phyloP scores from a whole-genome alignment of 2,888 invertebrate species.

The Apodemia duryi region DNA sequence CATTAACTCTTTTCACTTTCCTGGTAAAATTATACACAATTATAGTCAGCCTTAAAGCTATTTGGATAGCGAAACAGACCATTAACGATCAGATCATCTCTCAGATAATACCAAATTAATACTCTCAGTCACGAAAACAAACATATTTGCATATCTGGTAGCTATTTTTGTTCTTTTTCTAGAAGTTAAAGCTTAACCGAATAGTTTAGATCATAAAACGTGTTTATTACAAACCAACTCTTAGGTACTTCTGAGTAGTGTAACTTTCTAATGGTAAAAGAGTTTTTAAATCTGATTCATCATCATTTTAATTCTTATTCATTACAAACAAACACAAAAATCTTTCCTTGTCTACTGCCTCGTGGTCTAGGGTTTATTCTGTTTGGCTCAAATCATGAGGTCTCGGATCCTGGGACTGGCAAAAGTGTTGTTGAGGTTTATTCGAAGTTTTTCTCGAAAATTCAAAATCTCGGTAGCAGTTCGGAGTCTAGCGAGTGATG shows the following conservation, averaged over 20 bases:
- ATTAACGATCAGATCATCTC: slow-evolving; percentile 58
- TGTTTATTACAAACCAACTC: background rate
- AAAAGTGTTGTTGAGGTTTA: too few relatives aligned
- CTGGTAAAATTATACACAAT: slow-evolving; percentile 22
- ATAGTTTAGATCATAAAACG: background rate
- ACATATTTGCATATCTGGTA: slow-evolving; percentile 68
- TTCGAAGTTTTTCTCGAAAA: too few relatives aligned
- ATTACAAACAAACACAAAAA: too few relatives aligned
- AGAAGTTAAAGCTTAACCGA: slow-evolving; percentile 36
- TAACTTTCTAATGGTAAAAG: too few relatives aligned
- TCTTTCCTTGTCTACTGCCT: too few relatives aligned
- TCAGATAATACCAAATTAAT: slow-evolving; percentile 64
- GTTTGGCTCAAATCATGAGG: too few relatives aligned
- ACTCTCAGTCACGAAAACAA: slow-evolving; percentile 63
- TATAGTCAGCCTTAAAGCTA: slow-evolving; percentile 46
- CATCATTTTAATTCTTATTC: too few relatives aligned
- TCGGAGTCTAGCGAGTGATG: too few relatives aligned
- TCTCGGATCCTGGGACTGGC: too few relatives aligned
- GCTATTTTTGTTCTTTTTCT: slow-evolving; percentile 20
- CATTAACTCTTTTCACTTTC: slow-evolving; percentile 11
- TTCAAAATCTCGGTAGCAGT: too few relatives aligned
- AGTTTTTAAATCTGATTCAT: too few relatives aligned
- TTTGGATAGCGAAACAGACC: slow-evolving; percentile 74
- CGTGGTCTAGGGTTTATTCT: too few relatives aligned
- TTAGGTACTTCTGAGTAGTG: background rate